Percentiles rank a stretch among this genome's conserved stretches.
Evolutionary conservation across 2,888 invertebrate species (phyloP).

Genomic region (Epinotia demarniana): DNA sequence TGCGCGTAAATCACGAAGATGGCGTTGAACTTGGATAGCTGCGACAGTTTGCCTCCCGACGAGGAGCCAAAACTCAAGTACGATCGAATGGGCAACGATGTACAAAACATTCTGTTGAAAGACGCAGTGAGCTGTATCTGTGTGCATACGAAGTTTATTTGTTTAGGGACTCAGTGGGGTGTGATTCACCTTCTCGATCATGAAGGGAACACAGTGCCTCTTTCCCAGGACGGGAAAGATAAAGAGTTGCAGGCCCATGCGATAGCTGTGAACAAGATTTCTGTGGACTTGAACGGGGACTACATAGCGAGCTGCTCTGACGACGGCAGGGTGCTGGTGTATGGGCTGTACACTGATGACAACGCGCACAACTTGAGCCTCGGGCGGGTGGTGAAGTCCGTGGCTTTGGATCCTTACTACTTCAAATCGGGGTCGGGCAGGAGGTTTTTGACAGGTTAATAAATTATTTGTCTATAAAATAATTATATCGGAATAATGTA

Average conservation of each 20-base stretch:
- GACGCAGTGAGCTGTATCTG: conserved; percentile 95
- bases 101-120: conserved; percentile 92
- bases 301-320: conserved; percentile 96
- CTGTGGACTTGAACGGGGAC: conserved; percentile 97
- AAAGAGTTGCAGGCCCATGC: conserved; percentile 92
- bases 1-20: conserved; percentile 53
- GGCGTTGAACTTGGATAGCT: conserved; percentile 76
- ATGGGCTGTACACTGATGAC: conserved; percentile 93
- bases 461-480: no score
- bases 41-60: conserved; percentile 76
- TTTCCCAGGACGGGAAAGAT: conserved; percentile 84
- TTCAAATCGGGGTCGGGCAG: conserved; percentile 90
- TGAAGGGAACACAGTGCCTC: conserved; percentile 91
- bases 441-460: conserved; percentile 89
- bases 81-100: conserved; percentile 94
- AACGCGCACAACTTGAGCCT: conserved; percentile 91
- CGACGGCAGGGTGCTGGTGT: conserved; percentile 94
- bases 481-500: no score
- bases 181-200: conserved; percentile 95
- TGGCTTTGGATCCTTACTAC: conserved; percentile 94
- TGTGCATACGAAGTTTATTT: conserved; percentile 97
- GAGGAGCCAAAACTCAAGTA: conserved; percentile 96
- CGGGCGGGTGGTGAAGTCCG: conserved; percentile 92
- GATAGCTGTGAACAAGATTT: conserved; percentile 97
- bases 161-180: conserved; percentile 97